Evolutionary conservation across 2,888 invertebrate species (phyloP).

Genomic region (Mechanitis mazaeus): DNA sequence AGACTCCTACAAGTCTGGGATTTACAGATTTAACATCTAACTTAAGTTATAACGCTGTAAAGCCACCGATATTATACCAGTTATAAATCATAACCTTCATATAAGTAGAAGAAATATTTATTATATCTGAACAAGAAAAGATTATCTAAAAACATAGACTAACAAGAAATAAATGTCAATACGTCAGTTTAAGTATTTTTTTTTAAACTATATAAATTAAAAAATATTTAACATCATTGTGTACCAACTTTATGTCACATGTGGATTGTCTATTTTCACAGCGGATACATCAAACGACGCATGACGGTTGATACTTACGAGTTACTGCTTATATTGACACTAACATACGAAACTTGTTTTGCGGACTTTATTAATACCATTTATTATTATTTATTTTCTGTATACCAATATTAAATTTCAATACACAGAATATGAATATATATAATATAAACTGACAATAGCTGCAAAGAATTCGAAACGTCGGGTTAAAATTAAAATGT

Average conservation of each 20-base stretch:
- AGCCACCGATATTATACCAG: neutral
- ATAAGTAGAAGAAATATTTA: no score
- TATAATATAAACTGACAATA: neutral
- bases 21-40: slow-evolving; percentile 12
- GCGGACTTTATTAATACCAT: no score
- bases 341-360: neutral
- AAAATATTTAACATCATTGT: neutral
- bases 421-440: no score
- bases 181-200: neutral
- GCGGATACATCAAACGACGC: slow-evolving; percentile 26
- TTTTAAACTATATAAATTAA: no score
- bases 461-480: no score
- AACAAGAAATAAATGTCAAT: neutral
- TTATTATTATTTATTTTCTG: no score
- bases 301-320: slow-evolving; percentile 11
- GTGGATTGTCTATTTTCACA: slow-evolving; percentile 29
- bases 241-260: slow-evolving; percentile 10
- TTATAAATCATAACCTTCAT: no score
- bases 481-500: no score
- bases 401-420: no score
- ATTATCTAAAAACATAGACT: neutral
- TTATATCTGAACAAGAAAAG: no score
- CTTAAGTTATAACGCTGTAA: slow-evolving; percentile 3
- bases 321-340: neutral
- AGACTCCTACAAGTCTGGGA: slow-evolving; percentile 13